Evolutionary conservation across 1,140 invertebrate species (phyloP), one percentile per base, ranked within the genome.

Genomic region (Liolophura sinensis): DNA sequence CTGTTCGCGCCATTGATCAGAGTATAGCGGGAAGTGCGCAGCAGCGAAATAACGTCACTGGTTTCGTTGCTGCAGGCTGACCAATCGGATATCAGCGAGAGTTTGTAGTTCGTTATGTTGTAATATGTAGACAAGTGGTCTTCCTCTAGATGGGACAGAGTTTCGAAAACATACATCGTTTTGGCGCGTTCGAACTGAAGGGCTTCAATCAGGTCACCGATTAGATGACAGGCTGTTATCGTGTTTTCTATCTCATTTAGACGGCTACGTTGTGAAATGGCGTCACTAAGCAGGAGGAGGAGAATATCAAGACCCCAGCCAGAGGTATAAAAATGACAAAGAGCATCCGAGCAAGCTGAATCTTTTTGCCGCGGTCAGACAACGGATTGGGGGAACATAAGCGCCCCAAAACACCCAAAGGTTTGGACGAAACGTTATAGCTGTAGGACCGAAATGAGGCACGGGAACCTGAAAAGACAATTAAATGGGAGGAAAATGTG

Each of bases 101-200:
- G 31, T 40, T 40, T 40, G 31, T 40, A 40, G 31, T 40, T 40
- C 31, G 31, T 40, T 40, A 3, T 40, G 31, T 40, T 40, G 31
- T 40, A 40, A 9, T 40, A 9, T 9, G 31, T 9, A 9, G 31
- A 40, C 3, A 40, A 9, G 31, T 40, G 3, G 31, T 40, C 31
- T 40, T 40, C 31, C 31, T 40, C 3, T 5, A 40, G 31, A 3
- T 40, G 31, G 31, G 31, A 40, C 14, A 1, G 20, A 1, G 60
- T 69, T 46, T 65, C 22, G 15, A 65, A 51, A 46, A 56, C 54
- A 14, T 59, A 64, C 16, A 69, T 62, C 25, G 60, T 52, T 14
- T 60, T 48, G 14, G 58, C 64, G 22, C 68, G 31, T 49, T 69
- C 68, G 20, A 65, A 16, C 68, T 69, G 68, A 18, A 69, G 5